Evolutionary conservation across 1,140 invertebrate genomes (phyloP).

Genomic region (Artemia franciscana): DNA sequence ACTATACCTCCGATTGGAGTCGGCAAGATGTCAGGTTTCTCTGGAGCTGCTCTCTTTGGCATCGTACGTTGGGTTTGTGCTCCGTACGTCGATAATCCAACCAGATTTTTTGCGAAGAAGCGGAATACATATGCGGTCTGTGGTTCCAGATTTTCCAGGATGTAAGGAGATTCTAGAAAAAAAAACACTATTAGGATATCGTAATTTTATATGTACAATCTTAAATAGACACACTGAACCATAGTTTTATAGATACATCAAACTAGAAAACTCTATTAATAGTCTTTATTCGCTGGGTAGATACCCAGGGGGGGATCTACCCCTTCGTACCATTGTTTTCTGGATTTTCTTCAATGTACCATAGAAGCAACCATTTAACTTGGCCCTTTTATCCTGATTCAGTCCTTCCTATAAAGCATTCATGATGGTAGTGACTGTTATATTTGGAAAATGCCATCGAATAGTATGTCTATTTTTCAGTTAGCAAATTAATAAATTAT

Average conservation of each 20-base stretch:
- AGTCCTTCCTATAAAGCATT: too few species aligned
- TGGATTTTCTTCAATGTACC: too few species aligned
- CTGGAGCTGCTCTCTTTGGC: constrained; percentile 25
- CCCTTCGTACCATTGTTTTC: too few species aligned
- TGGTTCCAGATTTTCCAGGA: constrained; percentile 52
- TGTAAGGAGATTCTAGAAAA: constrained; percentile 25
- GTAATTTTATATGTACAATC: too few species aligned
- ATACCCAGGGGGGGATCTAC: constrained; percentile 3
- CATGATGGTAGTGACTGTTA: too few species aligned
- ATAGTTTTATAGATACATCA: neutral
- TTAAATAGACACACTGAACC: constrained; percentile 4
- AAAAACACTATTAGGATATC: too few species aligned
- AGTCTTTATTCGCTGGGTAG: neutral
- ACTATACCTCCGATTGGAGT: constrained; percentile 15
- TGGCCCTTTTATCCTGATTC: too few species aligned
- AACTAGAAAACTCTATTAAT: too few species aligned
- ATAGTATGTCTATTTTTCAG: too few species aligned
- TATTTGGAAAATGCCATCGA: too few species aligned
- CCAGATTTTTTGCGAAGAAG: constrained; percentile 59
- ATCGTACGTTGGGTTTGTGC: constrained; percentile 23
- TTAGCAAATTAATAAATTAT: too few species aligned
- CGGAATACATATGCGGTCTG: constrained; percentile 56
- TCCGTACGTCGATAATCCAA: constrained; percentile 28
- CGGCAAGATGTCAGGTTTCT: constrained; percentile 27
- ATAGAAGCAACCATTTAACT: too few species aligned